Conservation (phyloP, 2,888 invertebrate genomes). For the Autographa pulchrina region DNA sequence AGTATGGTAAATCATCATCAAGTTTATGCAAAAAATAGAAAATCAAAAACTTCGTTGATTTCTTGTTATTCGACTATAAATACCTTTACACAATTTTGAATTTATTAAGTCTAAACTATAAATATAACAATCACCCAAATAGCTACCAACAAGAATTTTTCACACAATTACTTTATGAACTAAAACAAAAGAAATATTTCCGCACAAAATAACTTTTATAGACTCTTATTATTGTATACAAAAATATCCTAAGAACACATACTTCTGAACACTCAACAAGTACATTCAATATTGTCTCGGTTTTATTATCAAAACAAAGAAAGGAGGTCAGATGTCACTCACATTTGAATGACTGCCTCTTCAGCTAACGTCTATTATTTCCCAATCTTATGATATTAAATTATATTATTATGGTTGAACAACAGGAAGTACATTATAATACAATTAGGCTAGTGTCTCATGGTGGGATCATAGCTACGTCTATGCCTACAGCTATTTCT, state of each 20-base stretch:
- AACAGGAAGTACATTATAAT: constrained; percentile 10
- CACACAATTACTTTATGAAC: neutral
- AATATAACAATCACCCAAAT: too few relatives aligned
- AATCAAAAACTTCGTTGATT: too few relatives aligned
- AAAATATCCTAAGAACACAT: neutral
- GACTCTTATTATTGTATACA: neutral
- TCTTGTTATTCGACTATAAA: too few relatives aligned
- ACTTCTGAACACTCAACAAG: constrained; percentile 1
- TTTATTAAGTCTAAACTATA: too few relatives aligned
- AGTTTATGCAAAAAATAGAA: too few relatives aligned
- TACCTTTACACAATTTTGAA: too few relatives aligned
- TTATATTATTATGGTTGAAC: constrained; percentile 26
- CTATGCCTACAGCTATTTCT: neutral
- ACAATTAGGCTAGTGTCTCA: neutral
- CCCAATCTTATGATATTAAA: constrained; percentile 42
- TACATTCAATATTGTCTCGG: neutral
- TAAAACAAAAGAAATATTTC: neutral
- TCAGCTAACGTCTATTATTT: constrained; percentile 22
- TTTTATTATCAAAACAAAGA: constrained; percentile 18
- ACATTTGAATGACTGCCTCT: constrained; percentile 21
- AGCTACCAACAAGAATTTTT: neutral
- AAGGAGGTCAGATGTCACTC: constrained; percentile 38
- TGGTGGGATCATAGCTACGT: neutral
- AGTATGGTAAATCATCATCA: too few relatives aligned
- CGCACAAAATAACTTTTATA: neutral